These are phyloP conservation scores for Macquaria australasica DNA, from an alignment of 2,113 vertebrate genomes.

Conservation along the genomic window DNA sequence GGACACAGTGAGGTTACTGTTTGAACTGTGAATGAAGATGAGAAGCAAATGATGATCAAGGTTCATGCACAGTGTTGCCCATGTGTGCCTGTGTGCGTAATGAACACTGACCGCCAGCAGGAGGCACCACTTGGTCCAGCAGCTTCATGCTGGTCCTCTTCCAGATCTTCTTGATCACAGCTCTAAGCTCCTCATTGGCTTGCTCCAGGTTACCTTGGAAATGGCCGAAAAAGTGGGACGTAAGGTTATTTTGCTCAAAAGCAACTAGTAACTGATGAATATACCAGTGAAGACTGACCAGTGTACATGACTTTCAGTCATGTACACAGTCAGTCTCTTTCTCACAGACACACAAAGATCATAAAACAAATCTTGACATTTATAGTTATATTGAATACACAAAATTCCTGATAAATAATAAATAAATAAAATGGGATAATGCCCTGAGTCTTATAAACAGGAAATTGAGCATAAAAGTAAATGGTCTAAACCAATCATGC, in stretches of 20 bases:
- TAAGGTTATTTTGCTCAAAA: not conserved
- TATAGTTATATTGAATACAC: not conserved
- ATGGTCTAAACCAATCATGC: not conserved
- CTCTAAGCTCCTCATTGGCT: constrained; percentile 96
- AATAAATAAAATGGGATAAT: not conserved
- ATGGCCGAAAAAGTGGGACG: not conserved
- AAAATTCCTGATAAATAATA: not conserved
- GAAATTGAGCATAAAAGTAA: not conserved
- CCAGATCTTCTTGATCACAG: constrained; percentile 99
- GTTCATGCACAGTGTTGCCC: not conserved
- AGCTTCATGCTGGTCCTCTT: constrained; percentile 99
- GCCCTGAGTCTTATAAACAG: not conserved
- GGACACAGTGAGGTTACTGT: not conserved
- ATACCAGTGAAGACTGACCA: too few species aligned
- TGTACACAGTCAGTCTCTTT: too few species aligned
- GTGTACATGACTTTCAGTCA: too few species aligned
- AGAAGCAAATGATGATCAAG: not conserved
- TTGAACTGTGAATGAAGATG: not conserved
- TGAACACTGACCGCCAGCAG: constrained; percentile 95
- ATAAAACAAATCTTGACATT: not conserved
- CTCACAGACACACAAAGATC: not conserved
- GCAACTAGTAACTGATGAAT: not conserved
- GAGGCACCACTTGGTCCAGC: constrained; percentile 97
- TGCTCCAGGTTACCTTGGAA: constrained; percentile 95
- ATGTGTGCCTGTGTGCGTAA: not conserved